phyloP scores from a whole-genome alignment of 2,113 vertebrate species.

The Ammodytes marinus region DNA sequence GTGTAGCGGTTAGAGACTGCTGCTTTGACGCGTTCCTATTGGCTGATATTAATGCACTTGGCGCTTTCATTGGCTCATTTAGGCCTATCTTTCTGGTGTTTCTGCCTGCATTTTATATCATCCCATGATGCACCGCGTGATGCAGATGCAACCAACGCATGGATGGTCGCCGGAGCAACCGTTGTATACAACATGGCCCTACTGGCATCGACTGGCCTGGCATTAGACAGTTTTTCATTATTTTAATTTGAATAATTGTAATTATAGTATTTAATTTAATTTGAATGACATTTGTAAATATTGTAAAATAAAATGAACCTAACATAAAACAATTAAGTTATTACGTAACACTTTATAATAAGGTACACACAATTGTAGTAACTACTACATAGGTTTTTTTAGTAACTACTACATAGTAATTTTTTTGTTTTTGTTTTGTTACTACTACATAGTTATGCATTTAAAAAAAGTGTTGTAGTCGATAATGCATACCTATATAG shows the following conservation, averaged over 20 bases:
- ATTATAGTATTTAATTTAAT: too few species aligned
- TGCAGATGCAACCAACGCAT: not conserved
- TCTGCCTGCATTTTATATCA: constrained; percentile 85
- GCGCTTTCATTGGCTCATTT: constrained; percentile 67
- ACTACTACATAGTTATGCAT: too few species aligned
- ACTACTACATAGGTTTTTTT: too few species aligned
- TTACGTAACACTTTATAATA: too few species aligned
- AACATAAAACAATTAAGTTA: too few species aligned
- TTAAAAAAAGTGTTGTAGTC: too few species aligned
- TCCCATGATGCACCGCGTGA: constrained; percentile 80
- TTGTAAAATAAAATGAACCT: too few species aligned
- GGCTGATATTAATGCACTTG: constrained; percentile 34
- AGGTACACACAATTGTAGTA: too few species aligned
- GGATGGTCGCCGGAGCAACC: constrained; percentile 63
- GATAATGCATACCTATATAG: too few species aligned
- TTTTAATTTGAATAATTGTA: not conserved
- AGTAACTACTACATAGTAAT: too few species aligned
- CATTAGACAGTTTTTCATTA: not conserved
- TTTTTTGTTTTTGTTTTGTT: too few species aligned
- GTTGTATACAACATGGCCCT: constrained; percentile 40
- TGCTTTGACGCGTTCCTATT: constrained; percentile 64
- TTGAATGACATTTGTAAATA: too few species aligned
- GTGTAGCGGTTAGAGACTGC: constrained; percentile 68
- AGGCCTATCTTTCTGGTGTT: constrained; percentile 64
- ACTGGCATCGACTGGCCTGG: not conserved